Evolutionary conservation across 2,888 invertebrate genomes (phyloP).

Genomic region (Sisyra nigra): DNA sequence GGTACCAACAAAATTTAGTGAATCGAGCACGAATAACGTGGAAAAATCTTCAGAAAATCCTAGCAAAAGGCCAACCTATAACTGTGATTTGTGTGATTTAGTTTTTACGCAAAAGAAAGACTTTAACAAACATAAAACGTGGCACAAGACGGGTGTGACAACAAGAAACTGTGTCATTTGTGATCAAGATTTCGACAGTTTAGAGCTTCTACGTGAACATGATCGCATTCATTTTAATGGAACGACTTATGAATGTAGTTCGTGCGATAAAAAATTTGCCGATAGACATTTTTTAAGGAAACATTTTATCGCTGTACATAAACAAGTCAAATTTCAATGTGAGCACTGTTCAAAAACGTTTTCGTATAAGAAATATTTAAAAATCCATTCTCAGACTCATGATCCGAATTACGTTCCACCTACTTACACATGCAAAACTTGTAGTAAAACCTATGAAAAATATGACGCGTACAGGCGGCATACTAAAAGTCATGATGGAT

Average conservation of each 20-base stretch:
- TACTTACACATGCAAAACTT: slow-evolving; percentile 20
- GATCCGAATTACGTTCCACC: slow-evolving; percentile 8
- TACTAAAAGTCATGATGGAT: slow-evolving; percentile 25
- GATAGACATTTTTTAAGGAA: slow-evolving; percentile 11
- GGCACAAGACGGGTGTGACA: slow-evolving; percentile 25
- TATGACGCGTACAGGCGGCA: slow-evolving; percentile 23
- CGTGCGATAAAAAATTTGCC: slow-evolving; percentile 15
- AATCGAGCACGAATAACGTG: no score
- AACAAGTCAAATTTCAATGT: slow-evolving; percentile 20
- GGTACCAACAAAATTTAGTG: no score
- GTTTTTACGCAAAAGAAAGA: slow-evolving; percentile 11
- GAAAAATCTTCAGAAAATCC: no score
- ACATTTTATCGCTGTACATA: slow-evolving; percentile 6
- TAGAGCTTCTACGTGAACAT: slow-evolving; percentile 2
- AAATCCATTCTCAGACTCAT: slow-evolving; percentile 14
- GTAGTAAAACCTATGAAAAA: slow-evolving; percentile 23
- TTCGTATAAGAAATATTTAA: slow-evolving; percentile 28
- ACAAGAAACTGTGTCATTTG: slow-evolving; percentile 25
- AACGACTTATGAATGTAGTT: neutral
- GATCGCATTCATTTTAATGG: neutral
- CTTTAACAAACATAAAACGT: slow-evolving; percentile 11
- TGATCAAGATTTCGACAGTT: slow-evolving; percentile 17
- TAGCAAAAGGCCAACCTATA: no score
- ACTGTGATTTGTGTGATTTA: slow-evolving; percentile 12
- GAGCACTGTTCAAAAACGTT: slow-evolving; percentile 32